Base-by-base conservation (phyloP, 2,797 vertebrate genomes). In the Orientallactaga sibirica region DNA sequence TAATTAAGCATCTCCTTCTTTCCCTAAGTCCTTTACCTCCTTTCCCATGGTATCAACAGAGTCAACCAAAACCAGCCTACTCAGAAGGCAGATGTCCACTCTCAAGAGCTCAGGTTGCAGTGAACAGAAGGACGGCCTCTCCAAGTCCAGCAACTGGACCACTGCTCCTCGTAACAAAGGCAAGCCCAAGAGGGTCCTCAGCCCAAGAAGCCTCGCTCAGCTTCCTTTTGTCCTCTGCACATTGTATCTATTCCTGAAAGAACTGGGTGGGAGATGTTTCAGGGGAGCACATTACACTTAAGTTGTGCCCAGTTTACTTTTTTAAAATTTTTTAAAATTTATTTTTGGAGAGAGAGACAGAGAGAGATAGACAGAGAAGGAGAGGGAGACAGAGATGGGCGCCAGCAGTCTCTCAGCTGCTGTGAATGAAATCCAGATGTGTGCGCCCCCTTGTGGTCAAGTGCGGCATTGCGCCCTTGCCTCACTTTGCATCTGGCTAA, bases 11-110 rank as follows among this genome's bases (percentile, higher is more conserved):
- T 88, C 73, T 74, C 24, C 61, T 83, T 87, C 62, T 24, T 25
- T 22, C 14, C 20, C 75, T 15, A 25, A 74, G 58, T 80, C 29
- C 58, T 86, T 75, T 92, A 78, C 82, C 85, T 43, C 76, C 94
- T 75, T 96, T 55, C 66, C 19, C 97, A 75, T 93, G 11, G 90
- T 29, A 82, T 67, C 92, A 86, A 58, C 96, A 99, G 98, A 98
- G 83, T 97, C 98, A 87, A 98, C 98, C 76, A 98, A 95, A 92
- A 98, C 98, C 0, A 98, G 98, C 82, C 96, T 98, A 66, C 98
- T 98, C 66, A 96, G 97, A 91, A 97, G 86, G 48, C 94, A 78
- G 86, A 66, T 92, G 76, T 81, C 67, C 25, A 20, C 41, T 22
- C 37, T 90, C 62, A 96, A 27, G 76, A 93, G 29, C 79, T 74